Evolutionary conservation across 2,113 vertebrate species (phyloP), one percentile per base, ranked within the genome.

Genomic region (Embiotoca jacksoni): DNA sequence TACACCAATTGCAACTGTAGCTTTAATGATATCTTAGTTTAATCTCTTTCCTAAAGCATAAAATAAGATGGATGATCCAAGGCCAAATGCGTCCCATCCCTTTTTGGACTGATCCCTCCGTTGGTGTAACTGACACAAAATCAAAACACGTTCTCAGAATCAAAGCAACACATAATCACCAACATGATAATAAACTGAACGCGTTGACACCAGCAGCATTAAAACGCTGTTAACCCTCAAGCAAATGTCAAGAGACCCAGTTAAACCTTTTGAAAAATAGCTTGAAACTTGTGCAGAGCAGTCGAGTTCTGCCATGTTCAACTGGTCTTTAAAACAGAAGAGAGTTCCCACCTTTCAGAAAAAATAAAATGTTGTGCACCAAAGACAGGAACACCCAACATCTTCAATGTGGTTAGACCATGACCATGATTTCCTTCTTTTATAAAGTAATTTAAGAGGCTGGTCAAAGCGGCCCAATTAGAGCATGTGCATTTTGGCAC

Each of bases 71-170:
- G n/a, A 58, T 47, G 16, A 55, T 15, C 41, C 3, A 32, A 53
- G 33, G 14, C 30, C 10, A 53, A 47, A 54, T 1, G 14, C 35
- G 49, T 7, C 1, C 4, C 36, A 11, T 36, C 16, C 7, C 31
- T 14, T 49, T 11, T 44, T 64, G 14, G 2, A 8, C 14, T 36
- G 5, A 70, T 49, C 23, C 23, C 31, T 55, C 14, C 16, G 16
- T 23, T 23, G 23, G 23, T 23, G 23, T 23, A 23, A 23, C 35
- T 31, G 39, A 46, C 14, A 11, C n/a, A 50, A 13, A 41, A 72
- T 47, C 5, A 50, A 74, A 77, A 58, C 33, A 56, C 6, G 55
- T 44, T 49, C 4, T 62, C 59, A 66, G 13, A 36, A 47, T 69
- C 3, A 46, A 70, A 63, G 9, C 33, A 53, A 37, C 30, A 75